These are phyloP conservation scores for Euplexia lucipara DNA, from an alignment of 2,888 invertebrate species.

Conservation along the genomic window DNA sequence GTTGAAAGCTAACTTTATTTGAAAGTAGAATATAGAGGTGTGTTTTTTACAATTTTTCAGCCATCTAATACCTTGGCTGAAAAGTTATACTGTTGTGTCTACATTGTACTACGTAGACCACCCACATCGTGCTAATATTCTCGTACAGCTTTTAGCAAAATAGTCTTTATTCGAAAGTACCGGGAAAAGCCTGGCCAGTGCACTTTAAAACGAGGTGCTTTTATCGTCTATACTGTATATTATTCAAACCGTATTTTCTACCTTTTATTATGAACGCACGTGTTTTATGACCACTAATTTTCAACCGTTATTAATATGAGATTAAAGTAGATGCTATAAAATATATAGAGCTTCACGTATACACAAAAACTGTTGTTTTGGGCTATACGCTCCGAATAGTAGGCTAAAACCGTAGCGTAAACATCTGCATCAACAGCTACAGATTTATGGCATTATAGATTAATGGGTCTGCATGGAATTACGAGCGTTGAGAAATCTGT, in stretches of 20 bases:
- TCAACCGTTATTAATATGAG: slow-evolving; percentile 29
- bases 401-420: slow-evolving; percentile 54
- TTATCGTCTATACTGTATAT: slow-evolving; percentile 7
- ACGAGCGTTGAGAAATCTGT: slow-evolving; percentile 40
- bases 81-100: slow-evolving; percentile 11
- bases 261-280: slow-evolving; percentile 14
- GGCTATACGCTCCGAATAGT: slow-evolving; percentile 49
- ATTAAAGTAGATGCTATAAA: slow-evolving; percentile 39
- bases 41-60: slow-evolving; percentile 7
- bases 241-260: slow-evolving; percentile 3
- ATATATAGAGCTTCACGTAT: slow-evolving; percentile 36
- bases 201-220: slow-evolving; percentile 17
- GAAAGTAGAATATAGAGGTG: not conserved
- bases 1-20: not conserved
- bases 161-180: slow-evolving; percentile 11
- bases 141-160: slow-evolving; percentile 19
- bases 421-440: slow-evolving; percentile 56
- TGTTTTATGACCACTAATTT: slow-evolving; percentile 45
- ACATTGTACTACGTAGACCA: slow-evolving; percentile 13
- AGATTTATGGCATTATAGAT: slow-evolving; percentile 54
- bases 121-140: slow-evolving; percentile 18
- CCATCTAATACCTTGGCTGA: not conserved
- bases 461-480: slow-evolving; percentile 56
- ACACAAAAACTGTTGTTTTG: slow-evolving; percentile 56
- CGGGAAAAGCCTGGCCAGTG: slow-evolving; percentile 6